Evolutionary conservation across 2,888 invertebrate genomes (phyloP).

Genomic region (Nomada fucata): DNA sequence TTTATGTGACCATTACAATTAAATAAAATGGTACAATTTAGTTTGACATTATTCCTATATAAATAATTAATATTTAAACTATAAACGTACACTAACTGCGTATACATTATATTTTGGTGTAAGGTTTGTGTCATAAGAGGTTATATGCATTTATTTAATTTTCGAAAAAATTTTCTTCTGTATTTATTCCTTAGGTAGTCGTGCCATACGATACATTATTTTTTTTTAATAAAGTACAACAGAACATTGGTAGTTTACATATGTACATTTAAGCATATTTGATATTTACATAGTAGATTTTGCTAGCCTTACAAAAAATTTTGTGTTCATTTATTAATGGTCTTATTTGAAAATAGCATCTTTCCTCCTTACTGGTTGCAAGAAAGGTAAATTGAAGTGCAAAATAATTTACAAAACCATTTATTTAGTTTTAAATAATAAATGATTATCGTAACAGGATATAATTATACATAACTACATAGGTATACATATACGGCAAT

Average conservation of each 20-base stretch:
- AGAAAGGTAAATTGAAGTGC: conserved; percentile 31
- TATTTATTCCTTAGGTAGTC: conserved; percentile 6
- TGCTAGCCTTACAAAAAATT: neutral
- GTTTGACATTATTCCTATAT: conserved; percentile 41
- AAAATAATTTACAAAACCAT: conserved; percentile 73
- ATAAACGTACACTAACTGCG: neutral
- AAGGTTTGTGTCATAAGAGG: neutral
- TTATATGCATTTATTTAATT: conserved; percentile 30
- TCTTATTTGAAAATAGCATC: neutral
- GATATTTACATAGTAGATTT: neutral
- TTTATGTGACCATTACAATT: conserved; percentile 52
- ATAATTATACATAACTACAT: conserved; percentile 76
- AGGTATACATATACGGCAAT: conserved; percentile 79
- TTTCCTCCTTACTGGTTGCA: neutral
- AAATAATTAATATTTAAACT: conserved; percentile 36
- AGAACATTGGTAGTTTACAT: neutral
- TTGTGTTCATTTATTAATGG: neutral
- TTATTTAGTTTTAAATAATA: conserved; percentile 77
- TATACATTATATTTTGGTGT: neutral
- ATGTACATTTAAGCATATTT: conserved; percentile 8
- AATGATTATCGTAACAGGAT: conserved; percentile 75
- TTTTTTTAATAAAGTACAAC: neutral
- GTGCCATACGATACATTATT: conserved; percentile 34
- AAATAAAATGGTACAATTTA: conserved; percentile 55
- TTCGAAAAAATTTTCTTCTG: conserved; percentile 7